A percentile compares a stretch with the other conserved stretches of the same genome.
Conservation (phyloP, 2,113 vertebrate genomes). For the Oxygymnocypris stewartii region DNA sequence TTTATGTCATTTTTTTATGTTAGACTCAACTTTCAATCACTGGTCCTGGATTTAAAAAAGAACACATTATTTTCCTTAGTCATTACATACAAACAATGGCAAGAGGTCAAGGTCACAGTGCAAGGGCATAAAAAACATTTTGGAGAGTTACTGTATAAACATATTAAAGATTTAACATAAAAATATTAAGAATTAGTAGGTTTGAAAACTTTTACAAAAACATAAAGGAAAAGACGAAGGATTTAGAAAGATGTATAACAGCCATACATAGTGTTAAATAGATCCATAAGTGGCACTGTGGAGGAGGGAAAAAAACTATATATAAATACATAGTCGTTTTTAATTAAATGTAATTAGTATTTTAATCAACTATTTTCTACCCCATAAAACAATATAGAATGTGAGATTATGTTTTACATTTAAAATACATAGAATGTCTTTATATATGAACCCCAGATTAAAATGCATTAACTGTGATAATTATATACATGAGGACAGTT, state of each 20-base stretch:
- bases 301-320: too few species aligned
- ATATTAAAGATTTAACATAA: background rate
- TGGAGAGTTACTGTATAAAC: background rate
- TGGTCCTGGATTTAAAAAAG: background rate
- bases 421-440: background rate
- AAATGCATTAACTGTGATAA: background rate
- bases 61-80: background rate
- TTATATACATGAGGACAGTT: slow-evolving; percentile 7
- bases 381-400: slow-evolving; percentile 2
- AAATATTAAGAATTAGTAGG: background rate
- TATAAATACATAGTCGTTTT: background rate
- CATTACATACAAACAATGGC: background rate
- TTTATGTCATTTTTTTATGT: background rate
- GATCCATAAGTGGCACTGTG: background rate
- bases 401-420: background rate
- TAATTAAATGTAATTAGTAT: background rate
- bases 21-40: background rate
- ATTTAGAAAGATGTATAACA: background rate
- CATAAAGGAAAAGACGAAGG: background rate
- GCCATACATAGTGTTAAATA: slow-evolving; percentile 14
- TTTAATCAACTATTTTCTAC: background rate
- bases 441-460: background rate
- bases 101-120: background rate
- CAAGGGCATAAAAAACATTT: background rate
- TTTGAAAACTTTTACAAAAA: slow-evolving; percentile 55